phyloP scores from a whole-genome alignment of 2,113 vertebrate genomes.

The Tursiops truncatus region DNA sequence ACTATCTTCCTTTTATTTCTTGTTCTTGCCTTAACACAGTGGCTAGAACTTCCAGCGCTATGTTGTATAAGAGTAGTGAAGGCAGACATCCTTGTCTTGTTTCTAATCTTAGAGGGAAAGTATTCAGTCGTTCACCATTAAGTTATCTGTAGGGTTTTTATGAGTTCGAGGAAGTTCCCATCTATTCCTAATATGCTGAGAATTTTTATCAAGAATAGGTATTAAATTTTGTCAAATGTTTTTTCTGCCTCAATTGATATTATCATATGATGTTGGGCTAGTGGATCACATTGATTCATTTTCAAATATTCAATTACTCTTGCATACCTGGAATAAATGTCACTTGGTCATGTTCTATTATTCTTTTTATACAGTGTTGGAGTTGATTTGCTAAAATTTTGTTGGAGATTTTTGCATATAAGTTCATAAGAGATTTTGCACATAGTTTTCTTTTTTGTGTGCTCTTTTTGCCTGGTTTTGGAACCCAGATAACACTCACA shows the following conservation, averaged over 20 bases:
- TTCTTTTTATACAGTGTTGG: not conserved
- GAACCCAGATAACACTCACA: not conserved
- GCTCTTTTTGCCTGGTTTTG: not conserved
- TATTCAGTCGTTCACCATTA: not conserved
- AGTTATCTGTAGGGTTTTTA: not conserved
- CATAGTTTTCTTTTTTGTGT: not conserved
- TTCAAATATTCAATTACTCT: conserved; percentile 13
- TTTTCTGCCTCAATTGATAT: not conserved
- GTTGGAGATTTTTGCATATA: conserved; percentile 16
- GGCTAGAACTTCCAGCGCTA: not conserved
- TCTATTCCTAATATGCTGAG: not conserved
- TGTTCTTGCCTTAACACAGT: conserved; percentile 1
- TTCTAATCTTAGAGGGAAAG: not conserved
- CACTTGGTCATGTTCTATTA: not conserved
- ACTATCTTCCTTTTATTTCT: not conserved
- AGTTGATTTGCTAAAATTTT: conserved; percentile 46
- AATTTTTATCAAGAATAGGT: not conserved
- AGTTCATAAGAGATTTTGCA: not conserved
- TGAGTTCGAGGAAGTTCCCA: not conserved
- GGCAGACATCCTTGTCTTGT: not conserved
- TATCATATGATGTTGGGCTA: not conserved
- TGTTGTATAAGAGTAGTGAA: not conserved
- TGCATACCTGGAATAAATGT: conserved; percentile 26
- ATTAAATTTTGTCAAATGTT: not conserved
- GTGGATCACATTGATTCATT: not conserved